Evolutionary conservation across 2,113 vertebrate species (phyloP).

Genomic region (Chloebia gouldiae): DNA sequence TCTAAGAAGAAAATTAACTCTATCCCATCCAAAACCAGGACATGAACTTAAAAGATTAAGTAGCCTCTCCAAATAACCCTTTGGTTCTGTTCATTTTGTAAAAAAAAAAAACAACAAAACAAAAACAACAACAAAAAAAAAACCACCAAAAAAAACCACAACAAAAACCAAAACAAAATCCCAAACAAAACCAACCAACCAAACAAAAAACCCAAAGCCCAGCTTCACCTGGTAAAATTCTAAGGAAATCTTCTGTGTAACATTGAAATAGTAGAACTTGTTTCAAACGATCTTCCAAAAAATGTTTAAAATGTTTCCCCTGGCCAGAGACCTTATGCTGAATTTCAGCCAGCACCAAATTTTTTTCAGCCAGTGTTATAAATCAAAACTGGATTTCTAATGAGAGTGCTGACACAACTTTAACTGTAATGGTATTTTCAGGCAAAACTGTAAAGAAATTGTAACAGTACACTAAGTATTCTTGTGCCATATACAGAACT

Average conservation of each 20-base stretch:
- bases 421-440: slow-evolving; percentile 59
- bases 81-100: background rate
- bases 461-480: background rate
- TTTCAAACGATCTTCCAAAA: slow-evolving; percentile 10
- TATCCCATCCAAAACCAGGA: background rate
- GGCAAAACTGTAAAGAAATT: slow-evolving; percentile 54
- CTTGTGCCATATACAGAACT: background rate
- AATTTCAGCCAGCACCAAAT: slow-evolving; percentile 67
- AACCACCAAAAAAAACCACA: no score
- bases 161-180: no score
- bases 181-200: background rate
- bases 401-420: slow-evolving; percentile 68
- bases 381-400: slow-evolving; percentile 72
- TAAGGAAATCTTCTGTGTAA: background rate
- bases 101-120: no score
- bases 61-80: background rate
- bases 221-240: background rate
- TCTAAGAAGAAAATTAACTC: background rate
- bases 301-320: slow-evolving; percentile 32
- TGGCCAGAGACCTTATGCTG: slow-evolving; percentile 48
- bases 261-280: background rate
- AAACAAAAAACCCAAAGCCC: background rate
- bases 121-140: no score
- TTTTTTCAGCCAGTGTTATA: slow-evolving; percentile 60
- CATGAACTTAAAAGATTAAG: background rate